Evolutionary conservation across 2,888 invertebrate genomes (phyloP), one percentile per base, ranked within the genome.

Genomic region (Antitype chi): DNA sequence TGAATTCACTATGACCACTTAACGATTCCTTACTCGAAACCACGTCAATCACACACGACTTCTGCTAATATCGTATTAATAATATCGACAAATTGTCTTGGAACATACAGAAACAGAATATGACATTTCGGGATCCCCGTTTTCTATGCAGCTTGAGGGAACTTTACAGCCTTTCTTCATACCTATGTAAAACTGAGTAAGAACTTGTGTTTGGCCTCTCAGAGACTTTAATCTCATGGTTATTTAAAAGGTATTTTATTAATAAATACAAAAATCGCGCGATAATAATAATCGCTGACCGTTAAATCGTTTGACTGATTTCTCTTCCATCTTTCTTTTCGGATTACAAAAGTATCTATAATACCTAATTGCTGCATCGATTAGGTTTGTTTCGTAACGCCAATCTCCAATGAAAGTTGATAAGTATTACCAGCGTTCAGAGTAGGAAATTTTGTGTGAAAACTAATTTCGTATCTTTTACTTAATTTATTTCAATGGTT

Each of bases 361-460:
- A 68, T 53, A 74, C 57, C 69, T 87, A 75, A 84, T 84, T 69
- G 69, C 59, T 55, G 15, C 28, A 59, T 20, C 74, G 67, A 78
- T 83, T 78, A 79, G 15, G 70, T 57, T 59, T 72, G 76, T 84
- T 80, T 78, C 79, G 85, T 82, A 85, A 84, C 64, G 62, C 23
- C 74, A 81, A 88, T 88, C 62, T 76, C 69, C 23, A 71, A 80
- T 13, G 83, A 86, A 84, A 87, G 79, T 73, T 47, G 2, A 74
- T 78, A 47, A 47, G 43, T 47, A 69, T 85, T 69, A 81, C 64
- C 47, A 53, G 53, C n/a, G 63, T 25, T 81, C 80, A 78, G 73
- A 62, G 74, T 57, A 78, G 68, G 69, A 80, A 81, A 87, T 70
- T 28, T 63, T 78, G 53, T 66, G 68, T 82, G 69, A 82, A 82